Percentiles rank a stretch among this genome's conserved stretches.
Conservation (phyloP, 2,113 vertebrate genomes). For the Beaufortia kweichowensis region DNA sequence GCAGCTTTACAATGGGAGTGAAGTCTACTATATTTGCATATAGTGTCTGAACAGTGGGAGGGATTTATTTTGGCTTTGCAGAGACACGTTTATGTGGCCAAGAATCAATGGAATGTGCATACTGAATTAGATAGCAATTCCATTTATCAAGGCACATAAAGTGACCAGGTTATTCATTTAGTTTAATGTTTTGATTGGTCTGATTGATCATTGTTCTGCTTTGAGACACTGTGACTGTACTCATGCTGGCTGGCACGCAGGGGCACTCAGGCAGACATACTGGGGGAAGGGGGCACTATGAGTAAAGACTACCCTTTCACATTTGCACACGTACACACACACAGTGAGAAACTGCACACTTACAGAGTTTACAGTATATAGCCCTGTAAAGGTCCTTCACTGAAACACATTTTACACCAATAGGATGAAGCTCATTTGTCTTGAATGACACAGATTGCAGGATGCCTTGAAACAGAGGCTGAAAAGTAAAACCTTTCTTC, state of each 20-base stretch:
- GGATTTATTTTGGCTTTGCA: too few species aligned
- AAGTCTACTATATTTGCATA: too few species aligned
- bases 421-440: constrained; percentile 5
- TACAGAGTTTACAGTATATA: background rate
- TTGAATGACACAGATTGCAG: constrained; percentile 4
- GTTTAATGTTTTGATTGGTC: constrained; percentile 23
- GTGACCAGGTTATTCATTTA: background rate
- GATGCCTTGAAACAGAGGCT: background rate
- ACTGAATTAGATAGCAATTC: too few species aligned
- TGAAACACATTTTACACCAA: constrained; percentile 1
- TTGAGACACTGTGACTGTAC: too few species aligned
- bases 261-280: background rate
- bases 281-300: background rate
- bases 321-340: background rate
- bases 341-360: background rate
- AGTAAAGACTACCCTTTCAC: background rate
- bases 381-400: background rate
- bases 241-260: constrained; percentile 5
- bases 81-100: too few species aligned
- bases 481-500: background rate
- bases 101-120: too few species aligned
- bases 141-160: too few species aligned
- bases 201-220: too few species aligned
- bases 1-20: too few species aligned
- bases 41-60: too few species aligned